These are phyloP conservation scores for Vesta saturnalis DNA, from an alignment of 2,888 invertebrate species.

Conservation along the genomic window DNA sequence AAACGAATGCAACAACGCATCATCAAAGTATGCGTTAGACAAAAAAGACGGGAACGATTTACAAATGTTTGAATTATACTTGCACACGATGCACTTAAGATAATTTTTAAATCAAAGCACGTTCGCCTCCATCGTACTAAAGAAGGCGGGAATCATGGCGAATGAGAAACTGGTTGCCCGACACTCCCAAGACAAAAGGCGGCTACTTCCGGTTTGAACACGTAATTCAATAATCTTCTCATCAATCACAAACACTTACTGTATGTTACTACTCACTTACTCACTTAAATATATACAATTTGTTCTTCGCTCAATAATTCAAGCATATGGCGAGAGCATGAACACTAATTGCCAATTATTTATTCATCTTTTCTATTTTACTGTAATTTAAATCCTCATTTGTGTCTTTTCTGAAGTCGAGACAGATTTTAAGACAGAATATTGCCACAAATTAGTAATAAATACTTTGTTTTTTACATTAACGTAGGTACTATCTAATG, in stretches of 20 bases:
- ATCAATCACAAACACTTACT: conserved; percentile 50
- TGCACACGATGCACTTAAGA: conserved; percentile 17
- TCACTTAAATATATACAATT: background rate
- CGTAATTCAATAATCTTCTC: conserved; percentile 54
- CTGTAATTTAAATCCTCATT: no score
- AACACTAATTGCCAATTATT: no score
- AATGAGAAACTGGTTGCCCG: conserved; percentile 48
- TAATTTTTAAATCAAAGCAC: conserved; percentile 47
- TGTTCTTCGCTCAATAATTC: no score
- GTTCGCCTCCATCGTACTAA: conserved; percentile 44
- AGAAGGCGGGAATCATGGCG: conserved; percentile 44
- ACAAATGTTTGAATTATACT: conserved; percentile 8
- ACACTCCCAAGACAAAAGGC: conserved; percentile 53
- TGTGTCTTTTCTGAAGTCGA: no score
- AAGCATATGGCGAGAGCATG: no score
- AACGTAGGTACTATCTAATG: no score
- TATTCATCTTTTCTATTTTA: no score
- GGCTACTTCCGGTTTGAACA: conserved; percentile 51
- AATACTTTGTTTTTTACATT: no score
- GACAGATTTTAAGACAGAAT: no score
- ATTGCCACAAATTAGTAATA: no score
- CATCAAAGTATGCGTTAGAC: background rate
- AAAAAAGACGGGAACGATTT: background rate
- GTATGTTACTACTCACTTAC: background rate
- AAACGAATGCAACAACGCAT: background rate